Evolutionary conservation across 2,113 vertebrate genomes (phyloP), one percentile per base, ranked within the genome.

Genomic region (Mormoops blainvillei): DNA sequence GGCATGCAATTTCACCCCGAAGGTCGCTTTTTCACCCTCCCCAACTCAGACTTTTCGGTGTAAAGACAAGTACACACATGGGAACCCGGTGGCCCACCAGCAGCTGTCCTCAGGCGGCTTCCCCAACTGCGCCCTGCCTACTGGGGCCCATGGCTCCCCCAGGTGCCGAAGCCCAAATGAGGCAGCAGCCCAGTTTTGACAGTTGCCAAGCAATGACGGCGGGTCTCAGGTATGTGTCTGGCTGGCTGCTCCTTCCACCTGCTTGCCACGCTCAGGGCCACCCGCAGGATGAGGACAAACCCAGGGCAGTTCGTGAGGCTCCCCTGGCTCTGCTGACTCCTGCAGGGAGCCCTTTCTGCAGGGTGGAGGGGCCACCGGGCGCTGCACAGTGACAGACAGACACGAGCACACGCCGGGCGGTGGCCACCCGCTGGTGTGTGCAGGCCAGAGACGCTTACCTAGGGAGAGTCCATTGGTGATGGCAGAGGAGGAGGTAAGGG

Each of bases 391-490:
- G 87, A 97, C 96, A 26, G 70, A 80, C 95, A 94, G 91, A 97
- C 94, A 96, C 2, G 96, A 96, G 94, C 61, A 89, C 38, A n/a
- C 48, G 11, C 84, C 2, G 7, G 92, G 94, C 94, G 45, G n/a
- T 10, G 84, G 61, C 85, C 43, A 74, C 91, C 87, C 5, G 54
- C 96, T 87, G 82, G 5, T 1, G 3, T 33, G 82, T 73, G 84
- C 48, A 65, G 93, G 82, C 94, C 19, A 0, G 33, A 12, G 84
- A 86, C 45, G 94, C 61, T 84, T 98, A 99, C 99, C 99, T 97
- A 98, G 82, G 61, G 99, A 99, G 56, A 99, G 96, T 68, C 99
- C 99, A 3, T 99, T 99, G 98, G 99, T 98, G 61, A 99, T 98
- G 0, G 98, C 98, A 0, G 98, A 81, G 74, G 97, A 88, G 33